Conservation (phyloP, 2,113 vertebrate genomes). For the Hypocryptadius cinnamomeus region DNA sequence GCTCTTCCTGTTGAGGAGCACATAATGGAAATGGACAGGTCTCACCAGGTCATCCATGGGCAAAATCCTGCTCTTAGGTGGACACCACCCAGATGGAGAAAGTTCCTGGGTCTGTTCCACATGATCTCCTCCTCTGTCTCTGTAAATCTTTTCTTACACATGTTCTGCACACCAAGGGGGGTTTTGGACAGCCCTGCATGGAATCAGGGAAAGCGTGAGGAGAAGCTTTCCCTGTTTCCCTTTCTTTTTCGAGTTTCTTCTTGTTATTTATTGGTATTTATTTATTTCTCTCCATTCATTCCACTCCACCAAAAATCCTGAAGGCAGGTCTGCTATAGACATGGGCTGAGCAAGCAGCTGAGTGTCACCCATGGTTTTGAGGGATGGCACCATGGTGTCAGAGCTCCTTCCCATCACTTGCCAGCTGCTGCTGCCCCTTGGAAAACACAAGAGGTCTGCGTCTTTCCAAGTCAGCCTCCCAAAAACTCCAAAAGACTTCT, state of each 20-base stretch:
- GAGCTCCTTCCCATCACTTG: background rate
- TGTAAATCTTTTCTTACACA: background rate
- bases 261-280: slow-evolving; percentile 64
- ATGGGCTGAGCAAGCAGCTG: background rate
- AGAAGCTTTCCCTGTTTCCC: background rate
- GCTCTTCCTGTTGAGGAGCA: background rate
- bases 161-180: background rate
- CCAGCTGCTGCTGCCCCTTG: background rate
- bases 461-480: background rate
- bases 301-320: slow-evolving; percentile 1
- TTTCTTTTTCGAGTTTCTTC: background rate
- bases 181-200: background rate
- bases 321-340: background rate
- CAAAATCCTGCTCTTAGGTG: background rate
- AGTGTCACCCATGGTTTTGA: background rate
- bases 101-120: background rate
- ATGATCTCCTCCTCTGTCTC: background rate
- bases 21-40: background rate
- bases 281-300: slow-evolving; percentile 30
- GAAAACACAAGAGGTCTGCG: background rate
- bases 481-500: background rate
- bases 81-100: background rate
- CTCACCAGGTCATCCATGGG: background rate
- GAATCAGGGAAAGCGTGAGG: background rate
- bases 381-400: background rate